These are phyloP conservation scores for Suillia variegata DNA, from an alignment of 2,888 invertebrate genomes.

Conservation along the genomic window DNA sequence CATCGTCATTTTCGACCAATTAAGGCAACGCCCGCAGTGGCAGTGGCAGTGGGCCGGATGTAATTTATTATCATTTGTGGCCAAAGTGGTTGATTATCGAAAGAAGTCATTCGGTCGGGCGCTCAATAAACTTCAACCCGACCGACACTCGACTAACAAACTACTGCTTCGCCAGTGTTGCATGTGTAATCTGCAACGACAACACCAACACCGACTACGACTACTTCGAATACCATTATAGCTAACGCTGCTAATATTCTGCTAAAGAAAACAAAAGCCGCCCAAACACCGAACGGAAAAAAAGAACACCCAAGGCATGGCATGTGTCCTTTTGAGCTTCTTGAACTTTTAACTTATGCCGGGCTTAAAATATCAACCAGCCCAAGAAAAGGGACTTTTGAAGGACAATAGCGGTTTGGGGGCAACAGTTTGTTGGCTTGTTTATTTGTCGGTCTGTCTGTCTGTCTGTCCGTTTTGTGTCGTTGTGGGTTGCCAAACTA, in stretches of 20 bases:
- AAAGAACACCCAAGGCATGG: neutral
- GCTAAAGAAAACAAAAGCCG: constrained; percentile 1
- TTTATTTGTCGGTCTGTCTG: too few relatives aligned
- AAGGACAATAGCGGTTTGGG: neutral
- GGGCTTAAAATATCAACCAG: constrained; percentile 9
- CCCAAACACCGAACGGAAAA: neutral
- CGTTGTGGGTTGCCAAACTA: too few relatives aligned
- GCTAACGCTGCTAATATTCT: too few relatives aligned
- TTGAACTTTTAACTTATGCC: constrained; percentile 1
- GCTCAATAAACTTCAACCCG: neutral
- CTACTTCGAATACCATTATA: too few relatives aligned
- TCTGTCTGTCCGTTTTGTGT: too few relatives aligned
- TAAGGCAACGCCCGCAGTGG: constrained; percentile 24
- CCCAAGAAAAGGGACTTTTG: neutral
- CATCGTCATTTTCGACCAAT: neutral
- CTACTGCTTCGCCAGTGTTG: too few relatives aligned
- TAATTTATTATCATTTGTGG: constrained; percentile 53
- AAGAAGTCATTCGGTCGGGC: constrained; percentile 2
- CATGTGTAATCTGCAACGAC: too few relatives aligned
- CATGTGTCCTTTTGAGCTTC: neutral
- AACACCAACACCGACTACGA: neutral
- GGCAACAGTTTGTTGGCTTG: too few relatives aligned
- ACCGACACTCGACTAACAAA: too few relatives aligned
- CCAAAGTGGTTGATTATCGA: constrained; percentile 40
- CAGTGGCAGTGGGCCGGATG: constrained; percentile 43